A percentile compares a stretch with the other conserved stretches of the same genome.
These are phyloP conservation scores for Coptodon rendalli DNA, from an alignment of 2,113 vertebrate species.

Conservation along the genomic window DNA sequence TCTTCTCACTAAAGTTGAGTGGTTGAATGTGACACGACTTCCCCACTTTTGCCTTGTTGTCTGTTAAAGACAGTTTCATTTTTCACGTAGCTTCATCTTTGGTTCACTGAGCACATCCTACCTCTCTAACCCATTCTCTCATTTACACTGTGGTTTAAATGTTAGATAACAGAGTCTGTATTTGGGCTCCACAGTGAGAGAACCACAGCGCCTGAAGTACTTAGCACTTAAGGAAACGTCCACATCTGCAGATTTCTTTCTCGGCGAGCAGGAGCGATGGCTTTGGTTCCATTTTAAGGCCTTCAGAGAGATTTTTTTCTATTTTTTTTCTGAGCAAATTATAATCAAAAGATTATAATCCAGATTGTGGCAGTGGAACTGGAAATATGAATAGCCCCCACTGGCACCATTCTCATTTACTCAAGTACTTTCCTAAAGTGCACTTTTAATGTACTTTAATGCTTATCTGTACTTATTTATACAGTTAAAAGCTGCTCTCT, in stretches of 20 bases:
- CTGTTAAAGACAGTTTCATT: background rate
- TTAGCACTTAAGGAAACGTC: background rate
- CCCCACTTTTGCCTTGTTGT: background rate
- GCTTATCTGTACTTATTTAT: background rate
- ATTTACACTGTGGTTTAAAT: constrained; percentile 5
- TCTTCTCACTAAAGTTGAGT: background rate
- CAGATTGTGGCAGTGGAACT: background rate
- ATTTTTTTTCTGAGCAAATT: background rate
- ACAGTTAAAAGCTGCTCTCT: background rate
- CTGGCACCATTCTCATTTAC: background rate
- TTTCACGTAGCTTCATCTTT: background rate
- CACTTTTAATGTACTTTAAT: background rate
- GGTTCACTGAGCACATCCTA: background rate
- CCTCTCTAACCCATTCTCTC: background rate
- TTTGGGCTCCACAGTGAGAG: background rate
- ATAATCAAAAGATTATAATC: background rate
- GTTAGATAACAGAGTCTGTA: background rate
- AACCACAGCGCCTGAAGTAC: background rate
- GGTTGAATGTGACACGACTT: background rate
- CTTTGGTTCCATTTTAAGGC: background rate
- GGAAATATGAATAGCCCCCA: background rate
- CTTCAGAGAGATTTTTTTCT: background rate
- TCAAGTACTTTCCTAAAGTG: background rate
- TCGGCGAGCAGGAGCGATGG: background rate
- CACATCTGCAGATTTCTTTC: background rate